A percentile compares a stretch with the other conserved stretches of the same genome.
phyloP scores from a whole-genome alignment of 2,888 invertebrate species.

The Netelia fuscicornis region DNA sequence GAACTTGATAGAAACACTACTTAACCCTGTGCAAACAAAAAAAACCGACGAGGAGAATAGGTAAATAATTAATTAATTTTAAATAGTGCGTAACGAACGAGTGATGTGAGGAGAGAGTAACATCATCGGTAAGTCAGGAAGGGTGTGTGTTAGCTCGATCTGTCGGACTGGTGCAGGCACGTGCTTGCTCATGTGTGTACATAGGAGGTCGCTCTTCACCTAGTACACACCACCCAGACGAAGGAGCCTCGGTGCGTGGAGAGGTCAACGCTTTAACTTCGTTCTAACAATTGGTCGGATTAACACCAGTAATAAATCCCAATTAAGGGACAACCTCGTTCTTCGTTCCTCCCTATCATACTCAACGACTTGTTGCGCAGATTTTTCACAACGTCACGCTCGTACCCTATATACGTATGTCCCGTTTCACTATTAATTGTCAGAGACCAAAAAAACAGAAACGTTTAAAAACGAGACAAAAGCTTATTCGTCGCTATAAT shows the following conservation, averaged over 20 bases:
- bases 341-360: not conserved
- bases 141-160: not conserved
- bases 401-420: not conserved
- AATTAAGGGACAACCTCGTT: conserved; percentile 75
- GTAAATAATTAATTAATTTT: not conserved
- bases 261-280: conserved; percentile 83
- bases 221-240: conserved; percentile 59
- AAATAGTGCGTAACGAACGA: not conserved
- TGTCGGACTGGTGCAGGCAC: conserved; percentile 71
- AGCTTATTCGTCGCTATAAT: too few species aligned
- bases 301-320: conserved; percentile 82
- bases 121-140: not conserved
- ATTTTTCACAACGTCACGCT: conserved; percentile 29
- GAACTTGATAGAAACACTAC: too few species aligned
- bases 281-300: conserved; percentile 81
- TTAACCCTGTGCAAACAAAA: too few species aligned
- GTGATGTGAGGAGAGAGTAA: not conserved
- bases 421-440: too few species aligned
- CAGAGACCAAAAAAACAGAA: too few species aligned
- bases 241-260: conserved; percentile 71
- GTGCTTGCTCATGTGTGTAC: conserved; percentile 67
- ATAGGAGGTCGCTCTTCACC: not conserved
- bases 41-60: not conserved
- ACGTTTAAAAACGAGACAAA: too few species aligned
- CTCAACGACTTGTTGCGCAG: conserved; percentile 26